Percentiles rank a stretch among this genome's conserved stretches.
Evolutionary conservation across 2,888 invertebrate genomes (phyloP).

Genomic region (Thymelicus acteon): DNA sequence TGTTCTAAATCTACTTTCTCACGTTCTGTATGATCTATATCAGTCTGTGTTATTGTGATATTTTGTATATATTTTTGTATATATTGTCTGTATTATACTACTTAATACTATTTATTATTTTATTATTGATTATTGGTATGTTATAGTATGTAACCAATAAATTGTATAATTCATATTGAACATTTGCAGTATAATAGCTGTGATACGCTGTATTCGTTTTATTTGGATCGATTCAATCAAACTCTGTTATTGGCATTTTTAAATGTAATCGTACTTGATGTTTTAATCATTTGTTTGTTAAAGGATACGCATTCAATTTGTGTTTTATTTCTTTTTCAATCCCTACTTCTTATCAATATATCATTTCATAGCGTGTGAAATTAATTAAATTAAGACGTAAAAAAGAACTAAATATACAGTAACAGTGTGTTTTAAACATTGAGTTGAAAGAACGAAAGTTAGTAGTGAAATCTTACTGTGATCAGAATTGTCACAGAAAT

Average conservation of each 20-base stretch:
- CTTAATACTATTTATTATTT: slow-evolving; percentile 15
- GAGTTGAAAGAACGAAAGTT: neutral
- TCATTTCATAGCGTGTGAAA: too few species aligned
- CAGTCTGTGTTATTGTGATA: too few species aligned
- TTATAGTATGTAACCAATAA: neutral
- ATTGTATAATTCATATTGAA: slow-evolving; percentile 27
- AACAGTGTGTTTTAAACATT: neutral
- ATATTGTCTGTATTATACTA: neutral
- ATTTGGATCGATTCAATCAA: neutral
- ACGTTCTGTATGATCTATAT: too few species aligned
- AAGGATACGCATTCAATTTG: slow-evolving; percentile 16
- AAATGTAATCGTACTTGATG: neutral
- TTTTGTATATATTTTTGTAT: slow-evolving; percentile 18
- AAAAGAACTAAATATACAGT: too few species aligned
- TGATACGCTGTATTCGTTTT: slow-evolving; percentile 55
- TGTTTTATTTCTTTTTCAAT: slow-evolving; percentile 19
- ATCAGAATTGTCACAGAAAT: neutral
- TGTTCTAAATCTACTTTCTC: too few species aligned
- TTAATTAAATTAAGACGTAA: too few species aligned
- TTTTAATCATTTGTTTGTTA: slow-evolving; percentile 12
- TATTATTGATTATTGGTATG: slow-evolving; percentile 30
- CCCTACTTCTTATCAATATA: neutral
- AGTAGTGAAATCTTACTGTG: neutral
- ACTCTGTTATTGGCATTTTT: neutral
- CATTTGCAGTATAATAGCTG: slow-evolving; percentile 69